These are phyloP conservation scores for Euzophera pinguis DNA, from an alignment of 2,888 invertebrate species.

Conservation along the genomic window DNA sequence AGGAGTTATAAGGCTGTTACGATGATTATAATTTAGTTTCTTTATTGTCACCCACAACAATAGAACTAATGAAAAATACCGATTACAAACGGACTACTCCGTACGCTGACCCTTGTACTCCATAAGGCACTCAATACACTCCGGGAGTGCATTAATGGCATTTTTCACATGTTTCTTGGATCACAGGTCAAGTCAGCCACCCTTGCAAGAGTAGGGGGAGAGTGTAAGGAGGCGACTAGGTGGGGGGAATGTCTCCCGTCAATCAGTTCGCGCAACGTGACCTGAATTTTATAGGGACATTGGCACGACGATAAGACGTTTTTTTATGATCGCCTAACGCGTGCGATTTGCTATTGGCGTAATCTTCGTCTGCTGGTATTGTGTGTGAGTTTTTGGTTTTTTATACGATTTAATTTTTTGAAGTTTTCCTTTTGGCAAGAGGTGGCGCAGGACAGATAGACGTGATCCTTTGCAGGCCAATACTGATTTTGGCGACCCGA, in stretches of 20 bases:
- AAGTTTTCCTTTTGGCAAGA: too few relatives aligned
- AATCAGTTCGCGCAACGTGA: conserved; percentile 76
- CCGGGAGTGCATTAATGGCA: conserved; percentile 74
- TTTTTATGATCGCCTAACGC: conserved; percentile 56
- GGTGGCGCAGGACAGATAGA: too few relatives aligned
- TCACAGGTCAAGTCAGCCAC: conserved; percentile 61
- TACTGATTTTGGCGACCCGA: too few relatives aligned
- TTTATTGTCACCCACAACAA: neutral
- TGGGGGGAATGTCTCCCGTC: conserved; percentile 76
- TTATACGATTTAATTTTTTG: neutral
- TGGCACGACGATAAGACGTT: conserved; percentile 51
- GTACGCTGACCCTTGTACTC: conserved; percentile 10
- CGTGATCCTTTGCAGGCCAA: too few relatives aligned
- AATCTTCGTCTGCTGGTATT: conserved; percentile 34
- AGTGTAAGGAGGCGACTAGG: conserved; percentile 22
- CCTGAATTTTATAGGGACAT: conserved; percentile 54
- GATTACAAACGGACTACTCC: conserved; percentile 3
- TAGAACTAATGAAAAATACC: conserved; percentile 1
- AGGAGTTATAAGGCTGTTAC: too few relatives aligned
- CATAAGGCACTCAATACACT: conserved; percentile 32
- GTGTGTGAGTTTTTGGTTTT: neutral
- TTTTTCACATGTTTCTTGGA: conserved; percentile 71
- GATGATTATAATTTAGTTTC: neutral
- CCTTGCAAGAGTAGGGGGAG: conserved; percentile 28
- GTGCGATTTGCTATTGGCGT: conserved; percentile 44